A percentile compares a stretch with the other conserved stretches of the same genome.
Evolutionary conservation across 1,140 invertebrate species (phyloP).

Genomic region (Saccostrea echinata): DNA sequence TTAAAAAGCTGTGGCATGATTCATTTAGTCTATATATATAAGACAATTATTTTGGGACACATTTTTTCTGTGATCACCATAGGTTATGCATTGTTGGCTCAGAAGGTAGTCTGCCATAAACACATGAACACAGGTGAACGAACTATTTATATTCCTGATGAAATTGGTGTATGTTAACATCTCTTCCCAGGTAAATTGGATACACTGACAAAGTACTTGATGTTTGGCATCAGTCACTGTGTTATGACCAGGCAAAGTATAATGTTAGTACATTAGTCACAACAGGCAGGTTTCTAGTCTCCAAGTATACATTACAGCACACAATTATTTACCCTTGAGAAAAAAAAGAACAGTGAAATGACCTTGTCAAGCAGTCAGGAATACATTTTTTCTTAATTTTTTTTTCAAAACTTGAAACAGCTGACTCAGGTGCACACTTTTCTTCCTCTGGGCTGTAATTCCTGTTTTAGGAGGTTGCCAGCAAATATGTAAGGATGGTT

Average conservation of each 20-base stretch:
- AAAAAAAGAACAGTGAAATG: constrained; percentile 10
- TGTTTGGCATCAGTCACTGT: constrained; percentile 30
- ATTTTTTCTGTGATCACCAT: not conserved
- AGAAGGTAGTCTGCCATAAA: not conserved
- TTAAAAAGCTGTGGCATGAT: not conserved
- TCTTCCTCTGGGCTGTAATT: not conserved
- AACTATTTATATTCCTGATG: constrained; percentile 23
- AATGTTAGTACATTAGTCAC: constrained; percentile 26
- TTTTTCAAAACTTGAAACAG: not conserved
- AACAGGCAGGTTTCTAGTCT: not conserved
- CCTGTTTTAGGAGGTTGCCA: not conserved
- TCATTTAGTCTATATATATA: not conserved
- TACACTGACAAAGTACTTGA: constrained; percentile 15
- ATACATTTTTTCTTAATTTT: not conserved
- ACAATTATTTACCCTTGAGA: constrained; percentile 33
- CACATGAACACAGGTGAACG: not conserved
- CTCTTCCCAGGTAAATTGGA: not conserved
- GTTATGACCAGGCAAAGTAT: not conserved
- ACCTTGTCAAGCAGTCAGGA: constrained; percentile 26
- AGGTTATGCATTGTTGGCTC: constrained; percentile 26
- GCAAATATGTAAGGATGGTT: constrained; percentile 4
- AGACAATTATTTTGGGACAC: constrained; percentile 9
- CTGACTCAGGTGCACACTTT: not conserved
- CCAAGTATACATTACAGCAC: not conserved
- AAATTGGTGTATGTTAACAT: constrained; percentile 10